phyloP scores from a whole-genome alignment of 30 jellyfish, hydroid and myxozoan species.

The Hydractinia symbiolongicarpus region DNA sequence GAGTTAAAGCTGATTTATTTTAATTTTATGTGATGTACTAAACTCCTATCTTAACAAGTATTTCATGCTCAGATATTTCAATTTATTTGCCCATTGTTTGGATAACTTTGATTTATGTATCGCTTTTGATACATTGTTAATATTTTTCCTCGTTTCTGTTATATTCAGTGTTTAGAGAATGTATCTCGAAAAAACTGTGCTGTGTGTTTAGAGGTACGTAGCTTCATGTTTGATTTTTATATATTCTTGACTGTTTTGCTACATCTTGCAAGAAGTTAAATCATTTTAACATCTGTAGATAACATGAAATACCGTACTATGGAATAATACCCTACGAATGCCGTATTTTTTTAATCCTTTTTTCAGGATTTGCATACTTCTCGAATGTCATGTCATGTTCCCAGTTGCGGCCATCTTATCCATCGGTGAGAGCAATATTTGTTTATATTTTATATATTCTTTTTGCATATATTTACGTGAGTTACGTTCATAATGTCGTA shows the following conservation, averaged over 20 bases:
- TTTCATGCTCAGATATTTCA: background rate
- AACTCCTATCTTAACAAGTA: background rate
- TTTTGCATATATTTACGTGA: no score
- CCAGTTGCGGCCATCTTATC: slow-evolving; percentile 66
- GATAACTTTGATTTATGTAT: background rate
- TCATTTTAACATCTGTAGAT: background rate
- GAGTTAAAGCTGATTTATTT: background rate
- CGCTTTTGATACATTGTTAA: no score
- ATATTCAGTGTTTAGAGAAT: slow-evolving; percentile 57
- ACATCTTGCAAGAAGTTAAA: background rate
- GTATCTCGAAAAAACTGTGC: slow-evolving; percentile 58
- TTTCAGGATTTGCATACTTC: slow-evolving; percentile 80
- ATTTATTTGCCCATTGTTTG: background rate
- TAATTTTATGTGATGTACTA: background rate
- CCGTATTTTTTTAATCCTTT: background rate
- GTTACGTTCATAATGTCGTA: background rate
- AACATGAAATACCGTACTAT: background rate
- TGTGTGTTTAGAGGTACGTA: slow-evolving; percentile 73
- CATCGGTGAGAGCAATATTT: slow-evolving; percentile 43
- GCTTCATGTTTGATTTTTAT: background rate
- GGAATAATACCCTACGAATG: no score
- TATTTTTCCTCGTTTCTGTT: background rate
- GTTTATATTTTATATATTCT: background rate
- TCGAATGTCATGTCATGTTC: slow-evolving; percentile 50
- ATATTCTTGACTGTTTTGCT: background rate